Percentiles rank a stretch among this genome's conserved stretches.
phyloP scores from a whole-genome alignment of 53 echinoderm and acorn worm species.

The Zoroaster sp. region DNA sequence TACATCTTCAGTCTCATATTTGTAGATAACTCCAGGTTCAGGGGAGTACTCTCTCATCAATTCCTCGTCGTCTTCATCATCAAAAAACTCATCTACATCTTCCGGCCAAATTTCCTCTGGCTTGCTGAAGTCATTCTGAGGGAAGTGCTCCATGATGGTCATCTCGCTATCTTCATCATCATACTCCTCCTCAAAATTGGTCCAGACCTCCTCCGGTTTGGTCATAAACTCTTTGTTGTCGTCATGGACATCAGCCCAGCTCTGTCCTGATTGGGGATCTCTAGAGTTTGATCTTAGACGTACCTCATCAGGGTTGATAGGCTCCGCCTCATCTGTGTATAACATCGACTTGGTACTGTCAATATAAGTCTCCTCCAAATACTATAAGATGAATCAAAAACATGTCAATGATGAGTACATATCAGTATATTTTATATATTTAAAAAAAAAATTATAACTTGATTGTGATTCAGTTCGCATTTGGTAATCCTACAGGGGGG shows the following conservation, averaged over 20 bases:
- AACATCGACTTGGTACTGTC: not conserved
- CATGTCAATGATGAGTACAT: no score
- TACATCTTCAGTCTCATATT: slow-evolving; percentile 4
- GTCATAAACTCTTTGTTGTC: not conserved
- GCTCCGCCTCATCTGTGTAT: slow-evolving; percentile 70
- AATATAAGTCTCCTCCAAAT: slow-evolving; percentile 7
- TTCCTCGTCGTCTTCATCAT: not conserved
- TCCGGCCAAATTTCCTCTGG: slow-evolving; percentile 13
- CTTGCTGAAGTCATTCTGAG: slow-evolving; percentile 2
- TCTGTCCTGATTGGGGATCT: not conserved
- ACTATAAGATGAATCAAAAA: not conserved
- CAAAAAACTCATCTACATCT: slow-evolving; percentile 9
- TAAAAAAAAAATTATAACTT: no score
- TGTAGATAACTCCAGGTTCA: slow-evolving; percentile 14
- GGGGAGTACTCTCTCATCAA: slow-evolving; percentile 14
- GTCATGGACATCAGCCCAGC: not conserved
- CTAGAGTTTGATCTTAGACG: slow-evolving; percentile 7
- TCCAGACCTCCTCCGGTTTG: slow-evolving; percentile 4
- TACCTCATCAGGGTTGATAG: slow-evolving; percentile 76
- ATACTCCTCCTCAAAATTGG: not conserved
- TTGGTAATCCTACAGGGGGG: no score
- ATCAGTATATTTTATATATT: no score
- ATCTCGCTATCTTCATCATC: slow-evolving; percentile 17
- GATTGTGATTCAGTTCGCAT: no score
- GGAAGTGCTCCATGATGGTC: slow-evolving; percentile 10